Evolutionary conservation across 2,888 invertebrate genomes (phyloP).

Genomic region (Polydrusus pterygomalis): DNA sequence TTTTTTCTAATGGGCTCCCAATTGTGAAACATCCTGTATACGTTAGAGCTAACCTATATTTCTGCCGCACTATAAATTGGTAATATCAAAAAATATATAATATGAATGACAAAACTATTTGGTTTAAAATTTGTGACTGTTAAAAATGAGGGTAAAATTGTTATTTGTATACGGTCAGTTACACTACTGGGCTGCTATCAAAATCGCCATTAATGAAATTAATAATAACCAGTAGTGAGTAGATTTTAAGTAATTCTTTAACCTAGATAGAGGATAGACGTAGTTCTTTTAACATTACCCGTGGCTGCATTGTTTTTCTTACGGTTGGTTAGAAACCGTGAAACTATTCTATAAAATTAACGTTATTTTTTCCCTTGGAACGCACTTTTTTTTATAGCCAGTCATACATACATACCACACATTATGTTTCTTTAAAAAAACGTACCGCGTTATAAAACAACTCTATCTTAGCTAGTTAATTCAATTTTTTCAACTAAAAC

Average conservation of each 20-base stretch:
- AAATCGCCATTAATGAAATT: constrained; percentile 68
- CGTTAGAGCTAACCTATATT: neutral
- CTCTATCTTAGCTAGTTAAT: too few species aligned
- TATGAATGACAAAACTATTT: neutral
- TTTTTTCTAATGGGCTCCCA: neutral
- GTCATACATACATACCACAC: too few species aligned
- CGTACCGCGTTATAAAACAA: too few species aligned
- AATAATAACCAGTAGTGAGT: constrained; percentile 72
- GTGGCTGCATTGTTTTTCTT: constrained; percentile 39
- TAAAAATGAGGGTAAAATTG: constrained; percentile 64
- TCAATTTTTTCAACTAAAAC: too few species aligned
- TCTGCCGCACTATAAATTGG: constrained; percentile 18
- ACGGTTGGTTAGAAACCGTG: too few species aligned
- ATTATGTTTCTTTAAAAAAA: neutral
- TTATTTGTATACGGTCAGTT: constrained; percentile 70
- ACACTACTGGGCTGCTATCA: constrained; percentile 71
- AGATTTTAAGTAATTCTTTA: constrained; percentile 68
- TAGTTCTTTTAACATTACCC: constrained; percentile 31
- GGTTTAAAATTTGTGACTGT: constrained; percentile 34
- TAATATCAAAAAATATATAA: constrained; percentile 31
- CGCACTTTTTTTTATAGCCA: too few species aligned
- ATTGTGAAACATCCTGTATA: neutral
- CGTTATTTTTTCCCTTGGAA: too few species aligned
- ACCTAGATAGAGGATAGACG: constrained; percentile 48
- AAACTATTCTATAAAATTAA: too few species aligned